Conservation (phyloP, 2,888 invertebrate species). For the Diaperis boleti region DNA sequence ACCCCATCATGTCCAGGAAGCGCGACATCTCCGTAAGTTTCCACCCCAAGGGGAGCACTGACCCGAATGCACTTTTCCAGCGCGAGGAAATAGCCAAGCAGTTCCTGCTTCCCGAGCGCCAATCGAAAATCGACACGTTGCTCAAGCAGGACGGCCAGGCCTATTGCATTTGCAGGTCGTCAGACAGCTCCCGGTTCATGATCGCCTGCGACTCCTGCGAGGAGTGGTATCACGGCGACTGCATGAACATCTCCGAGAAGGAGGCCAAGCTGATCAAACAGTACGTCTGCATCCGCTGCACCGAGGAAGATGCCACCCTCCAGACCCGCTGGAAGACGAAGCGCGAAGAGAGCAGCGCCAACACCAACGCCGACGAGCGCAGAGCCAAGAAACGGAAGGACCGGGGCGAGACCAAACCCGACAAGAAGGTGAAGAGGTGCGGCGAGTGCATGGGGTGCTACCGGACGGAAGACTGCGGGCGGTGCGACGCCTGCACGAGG, state of each 20-base stretch:
- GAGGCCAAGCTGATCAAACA: constrained; percentile 94
- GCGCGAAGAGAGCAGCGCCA: constrained; percentile 53
- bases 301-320: constrained; percentile 84
- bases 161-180: constrained; percentile 95
- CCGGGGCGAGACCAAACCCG: constrained; percentile 61
- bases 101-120: constrained; percentile 88
- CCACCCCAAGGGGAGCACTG: neutral
- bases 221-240: constrained; percentile 99
- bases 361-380: constrained; percentile 55
- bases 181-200: constrained; percentile 96
- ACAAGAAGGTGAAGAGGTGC: constrained; percentile 71
- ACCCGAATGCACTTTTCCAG: constrained; percentile 64
- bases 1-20: constrained; percentile 52
- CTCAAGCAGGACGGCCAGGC: constrained; percentile 91
- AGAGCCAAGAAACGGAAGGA: constrained; percentile 60
- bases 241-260: constrained; percentile 93
- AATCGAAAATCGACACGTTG: constrained; percentile 89
- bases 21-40: constrained; percentile 57
- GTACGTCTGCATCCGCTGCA: constrained; percentile 90
- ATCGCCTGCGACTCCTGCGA: constrained; percentile 98
- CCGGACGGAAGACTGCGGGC: constrained; percentile 76
- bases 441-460: constrained; percentile 83
- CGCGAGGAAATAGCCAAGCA: constrained; percentile 92
- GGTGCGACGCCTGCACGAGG: constrained; percentile 74
- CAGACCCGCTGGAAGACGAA: constrained; percentile 69